These are phyloP conservation scores for Ficedula albicollis DNA, from an alignment of 2,797 vertebrate species.

Conservation along the genomic window DNA sequence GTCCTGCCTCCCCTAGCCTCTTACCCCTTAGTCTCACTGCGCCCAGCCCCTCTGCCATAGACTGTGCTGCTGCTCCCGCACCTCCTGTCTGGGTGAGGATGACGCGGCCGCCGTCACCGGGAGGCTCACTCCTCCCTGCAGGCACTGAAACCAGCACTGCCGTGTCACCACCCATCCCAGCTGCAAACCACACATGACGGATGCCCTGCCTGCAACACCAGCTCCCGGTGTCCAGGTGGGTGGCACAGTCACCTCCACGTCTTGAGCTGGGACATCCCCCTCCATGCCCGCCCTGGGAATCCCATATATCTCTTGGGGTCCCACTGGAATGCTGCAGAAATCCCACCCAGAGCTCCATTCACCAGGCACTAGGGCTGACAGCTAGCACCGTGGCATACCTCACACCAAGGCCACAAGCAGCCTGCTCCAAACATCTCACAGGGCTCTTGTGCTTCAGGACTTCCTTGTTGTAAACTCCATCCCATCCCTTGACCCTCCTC, in stretches of 20 bases:
- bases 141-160: conserved; percentile 20
- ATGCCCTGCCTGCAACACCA: rapidly evolving
- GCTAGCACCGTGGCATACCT: background rate
- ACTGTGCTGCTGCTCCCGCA: rapidly evolving
- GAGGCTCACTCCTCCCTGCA: background rate
- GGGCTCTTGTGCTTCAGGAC: background rate
- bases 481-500: background rate
- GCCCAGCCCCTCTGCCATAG: rapidly evolving
- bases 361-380: rapidly evolving
- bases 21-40: background rate
- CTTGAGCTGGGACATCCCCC: background rate
- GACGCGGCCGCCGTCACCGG: background rate
- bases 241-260: background rate
- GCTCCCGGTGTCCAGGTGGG: background rate
- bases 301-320: rapidly evolving
- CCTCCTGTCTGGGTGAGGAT: background rate
- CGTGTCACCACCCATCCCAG: background rate
- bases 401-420: rapidly evolving
- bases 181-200: background rate
- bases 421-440: rapidly evolving
- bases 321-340: background rate
- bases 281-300: rapidly evolving
- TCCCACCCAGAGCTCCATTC: background rate
- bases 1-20: background rate
- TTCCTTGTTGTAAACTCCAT: background rate